phyloP scores from a whole-genome alignment of 2,797 vertebrate species.

The Acomys russatus region DNA sequence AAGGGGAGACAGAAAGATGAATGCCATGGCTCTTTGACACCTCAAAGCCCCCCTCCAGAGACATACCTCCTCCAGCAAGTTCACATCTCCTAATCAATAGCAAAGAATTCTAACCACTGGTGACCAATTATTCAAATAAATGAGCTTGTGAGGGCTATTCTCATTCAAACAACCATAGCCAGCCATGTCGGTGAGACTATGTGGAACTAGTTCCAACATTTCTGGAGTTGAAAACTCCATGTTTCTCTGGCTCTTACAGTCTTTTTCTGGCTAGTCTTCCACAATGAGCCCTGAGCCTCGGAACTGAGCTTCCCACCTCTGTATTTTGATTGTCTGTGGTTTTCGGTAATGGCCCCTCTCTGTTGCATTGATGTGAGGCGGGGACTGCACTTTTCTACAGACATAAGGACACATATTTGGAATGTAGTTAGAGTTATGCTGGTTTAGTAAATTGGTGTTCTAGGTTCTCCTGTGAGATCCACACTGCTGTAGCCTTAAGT shows the following conservation, averaged over 20 bases:
- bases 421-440: background rate
- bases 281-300: background rate
- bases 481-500: background rate
- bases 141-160: background rate
- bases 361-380: background rate
- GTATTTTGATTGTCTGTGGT: background rate
- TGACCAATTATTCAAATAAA: background rate
- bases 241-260: background rate
- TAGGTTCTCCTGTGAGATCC: background rate
- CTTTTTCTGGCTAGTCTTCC: background rate
- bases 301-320: background rate
- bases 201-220: background rate
- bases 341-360: background rate
- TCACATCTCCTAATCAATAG: background rate
- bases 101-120: background rate
- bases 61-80: background rate
- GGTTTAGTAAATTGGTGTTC: background rate
- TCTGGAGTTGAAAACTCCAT: background rate
- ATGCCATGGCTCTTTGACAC: background rate
- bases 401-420: background rate
- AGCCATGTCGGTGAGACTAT: background rate
- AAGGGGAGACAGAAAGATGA: background rate
- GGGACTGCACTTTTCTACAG: background rate
- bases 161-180: background rate
- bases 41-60: background rate